Evolutionary conservation across 1,140 invertebrate genomes (phyloP).

Genomic region (Reticulitermes speratus): DNA sequence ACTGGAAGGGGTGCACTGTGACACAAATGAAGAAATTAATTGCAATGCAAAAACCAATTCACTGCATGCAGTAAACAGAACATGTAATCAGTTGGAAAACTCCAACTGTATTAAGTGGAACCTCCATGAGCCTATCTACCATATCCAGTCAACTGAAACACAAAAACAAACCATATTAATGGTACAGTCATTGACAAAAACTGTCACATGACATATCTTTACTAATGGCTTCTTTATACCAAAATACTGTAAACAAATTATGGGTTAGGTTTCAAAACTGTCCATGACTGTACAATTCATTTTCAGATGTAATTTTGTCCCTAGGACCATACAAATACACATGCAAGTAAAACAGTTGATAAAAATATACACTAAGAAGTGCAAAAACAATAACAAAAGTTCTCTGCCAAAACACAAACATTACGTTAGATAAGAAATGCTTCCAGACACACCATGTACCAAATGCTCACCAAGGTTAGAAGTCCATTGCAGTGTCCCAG

Average conservation of each 20-base stretch:
- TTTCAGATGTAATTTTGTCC: background rate
- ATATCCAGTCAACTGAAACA: constrained; percentile 16
- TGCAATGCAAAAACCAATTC: constrained; percentile 21
- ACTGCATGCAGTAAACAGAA: constrained; percentile 20
- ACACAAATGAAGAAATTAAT: constrained; percentile 30
- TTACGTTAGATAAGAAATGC: background rate
- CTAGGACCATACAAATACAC: background rate
- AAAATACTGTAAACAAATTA: background rate
- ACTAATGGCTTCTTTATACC: no score
- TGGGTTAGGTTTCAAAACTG: background rate
- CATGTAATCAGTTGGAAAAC: background rate
- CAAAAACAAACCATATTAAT: background rate
- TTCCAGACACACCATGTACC: background rate
- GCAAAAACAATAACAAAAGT: constrained; percentile 3
- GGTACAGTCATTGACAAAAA: constrained; percentile 6
- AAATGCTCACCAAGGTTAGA: background rate
- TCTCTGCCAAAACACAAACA: background rate
- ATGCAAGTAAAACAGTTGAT: background rate
- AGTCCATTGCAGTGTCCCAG: background rate
- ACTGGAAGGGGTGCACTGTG: constrained; percentile 21
- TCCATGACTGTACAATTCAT: background rate
- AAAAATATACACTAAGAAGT: background rate
- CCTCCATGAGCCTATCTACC: constrained; percentile 8
- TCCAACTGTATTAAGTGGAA: constrained; percentile 1
- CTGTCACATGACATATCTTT: no score